phyloP scores from a whole-genome alignment of 2,888 invertebrate species.

The Litoditis marina region DNA sequence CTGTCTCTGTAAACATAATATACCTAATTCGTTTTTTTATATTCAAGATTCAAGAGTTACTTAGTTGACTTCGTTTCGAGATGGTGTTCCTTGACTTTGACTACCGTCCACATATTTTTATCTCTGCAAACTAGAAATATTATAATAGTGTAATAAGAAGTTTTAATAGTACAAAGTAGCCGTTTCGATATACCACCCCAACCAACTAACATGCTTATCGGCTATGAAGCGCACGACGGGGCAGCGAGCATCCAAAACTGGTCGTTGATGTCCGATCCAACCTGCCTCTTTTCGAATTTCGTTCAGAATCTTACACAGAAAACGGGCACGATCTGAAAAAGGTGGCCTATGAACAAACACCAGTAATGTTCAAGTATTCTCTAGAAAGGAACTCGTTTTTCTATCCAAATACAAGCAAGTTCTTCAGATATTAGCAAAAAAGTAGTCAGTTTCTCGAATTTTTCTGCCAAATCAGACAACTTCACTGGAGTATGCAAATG shows the following conservation, averaged over 20 bases:
- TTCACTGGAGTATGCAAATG: too few species aligned
- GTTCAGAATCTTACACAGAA: slow-evolving; percentile 24
- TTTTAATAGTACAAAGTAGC: too few species aligned
- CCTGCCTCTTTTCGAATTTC: slow-evolving; percentile 21
- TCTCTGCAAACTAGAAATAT: too few species aligned
- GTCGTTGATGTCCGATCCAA: slow-evolving; percentile 24
- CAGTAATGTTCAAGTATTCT: neutral
- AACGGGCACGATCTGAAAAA: slow-evolving; percentile 23
- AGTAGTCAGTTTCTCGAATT: neutral
- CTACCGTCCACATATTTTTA: too few species aligned
- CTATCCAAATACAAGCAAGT: neutral
- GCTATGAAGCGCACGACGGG: slow-evolving; percentile 26
- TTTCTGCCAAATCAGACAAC: neutral
- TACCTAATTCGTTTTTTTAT: too few species aligned
- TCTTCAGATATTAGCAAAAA: neutral
- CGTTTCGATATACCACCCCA: too few species aligned
- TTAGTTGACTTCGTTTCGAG: too few species aligned
- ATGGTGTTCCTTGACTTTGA: too few species aligned
- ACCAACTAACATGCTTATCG: slow-evolving; percentile 15
- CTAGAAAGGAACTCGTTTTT: neutral
- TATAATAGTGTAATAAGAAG: too few species aligned
- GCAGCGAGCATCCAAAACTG: slow-evolving; percentile 25
- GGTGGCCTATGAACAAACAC: too few species aligned
- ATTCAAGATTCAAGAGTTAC: too few species aligned
- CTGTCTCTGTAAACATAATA: too few species aligned